Conservation (phyloP, 1,140 invertebrate species). For the Coptotermes formosanus region DNA sequence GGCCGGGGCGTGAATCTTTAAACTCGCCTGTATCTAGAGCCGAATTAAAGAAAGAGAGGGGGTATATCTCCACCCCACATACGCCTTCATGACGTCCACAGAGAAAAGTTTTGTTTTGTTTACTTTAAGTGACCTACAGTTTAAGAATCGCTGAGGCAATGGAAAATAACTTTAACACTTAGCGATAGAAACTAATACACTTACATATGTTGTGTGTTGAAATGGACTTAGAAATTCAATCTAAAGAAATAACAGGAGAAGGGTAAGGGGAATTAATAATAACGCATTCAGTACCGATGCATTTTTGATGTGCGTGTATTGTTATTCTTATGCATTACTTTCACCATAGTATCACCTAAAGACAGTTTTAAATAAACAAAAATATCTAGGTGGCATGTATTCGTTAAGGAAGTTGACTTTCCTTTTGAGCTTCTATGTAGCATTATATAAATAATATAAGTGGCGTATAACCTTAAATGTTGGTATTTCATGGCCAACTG, state of each 20-base stretch:
- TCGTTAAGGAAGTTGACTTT: neutral
- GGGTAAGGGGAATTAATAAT: too few relatives aligned
- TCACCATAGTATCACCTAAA: neutral
- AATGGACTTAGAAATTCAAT: neutral
- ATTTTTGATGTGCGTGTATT: neutral
- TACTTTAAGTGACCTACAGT: neutral
- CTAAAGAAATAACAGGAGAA: neutral
- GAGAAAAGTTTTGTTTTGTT: neutral
- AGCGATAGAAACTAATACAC: neutral
- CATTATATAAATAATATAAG: neutral
- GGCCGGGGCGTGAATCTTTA: too few relatives aligned
- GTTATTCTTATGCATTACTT: neutral
- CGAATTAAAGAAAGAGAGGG: too few relatives aligned
- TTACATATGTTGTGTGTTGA: neutral
- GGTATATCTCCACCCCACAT: too few relatives aligned
- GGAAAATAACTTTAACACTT: neutral
- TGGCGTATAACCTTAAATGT: neutral
- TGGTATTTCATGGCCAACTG: neutral
- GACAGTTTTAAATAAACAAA: too few relatives aligned
- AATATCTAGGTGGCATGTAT: neutral
- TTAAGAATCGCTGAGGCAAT: neutral
- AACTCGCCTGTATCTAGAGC: too few relatives aligned
- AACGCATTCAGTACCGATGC: too few relatives aligned
- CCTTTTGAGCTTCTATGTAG: neutral
- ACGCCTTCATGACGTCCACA: too few relatives aligned